These are phyloP conservation scores for Phaethon lepturus DNA, from an alignment of 2,113 vertebrate genomes.

Conservation along the genomic window DNA sequence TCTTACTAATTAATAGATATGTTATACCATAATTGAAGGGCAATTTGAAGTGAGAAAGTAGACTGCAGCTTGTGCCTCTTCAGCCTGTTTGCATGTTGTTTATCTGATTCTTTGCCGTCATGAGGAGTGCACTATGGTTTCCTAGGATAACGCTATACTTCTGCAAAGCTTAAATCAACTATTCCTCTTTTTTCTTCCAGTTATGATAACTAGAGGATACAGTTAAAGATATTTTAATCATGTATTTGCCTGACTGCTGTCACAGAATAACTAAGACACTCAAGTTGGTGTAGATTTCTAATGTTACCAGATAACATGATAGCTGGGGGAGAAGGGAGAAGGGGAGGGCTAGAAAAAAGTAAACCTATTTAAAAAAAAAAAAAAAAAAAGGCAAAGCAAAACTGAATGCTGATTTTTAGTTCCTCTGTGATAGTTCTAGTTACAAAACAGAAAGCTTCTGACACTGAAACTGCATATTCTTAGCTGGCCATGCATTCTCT, in stretches of 20 bases:
- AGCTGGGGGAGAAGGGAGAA: too few species aligned
- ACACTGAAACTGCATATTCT: neutral
- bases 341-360: neutral
- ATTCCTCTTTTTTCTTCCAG: neutral
- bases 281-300: neutral
- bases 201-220: neutral
- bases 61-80: neutral
- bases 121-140: neutral
- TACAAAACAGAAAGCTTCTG: neutral
- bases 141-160: neutral
- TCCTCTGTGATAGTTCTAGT: neutral
- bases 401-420: neutral
- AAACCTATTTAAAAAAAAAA: neutral
- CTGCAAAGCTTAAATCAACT: neutral
- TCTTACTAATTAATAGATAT: neutral
- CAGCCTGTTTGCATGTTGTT: neutral
- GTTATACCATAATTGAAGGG: neutral
- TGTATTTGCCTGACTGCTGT: neutral
- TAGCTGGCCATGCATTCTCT: neutral
- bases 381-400: neutral
- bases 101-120: neutral
- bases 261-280: neutral
- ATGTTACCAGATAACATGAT: neutral
- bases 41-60: neutral
- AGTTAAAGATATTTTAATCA: neutral